Conservation (phyloP, 1,140 invertebrate genomes). For the fruit fly (Drosophila melanogaster) region Release_6_plus_ISO1_MT NT_037436.4:21094501-21095000, state of each 20-base stretch:
- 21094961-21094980: conserved; percentile 62
- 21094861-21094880: conserved; percentile 62
- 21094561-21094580: conserved; percentile 12
- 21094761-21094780: conserved; percentile 5
- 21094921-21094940: conserved; percentile 73
- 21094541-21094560: conserved; percentile 21
- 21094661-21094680: conserved; percentile 60
- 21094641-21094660: conserved; percentile 72
- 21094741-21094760: conserved; percentile 23
- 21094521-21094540: conserved; percentile 42
- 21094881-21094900: conserved; percentile 70
- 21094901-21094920: conserved; percentile 70
- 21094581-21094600: conserved; percentile 63
- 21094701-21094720: conserved; percentile 62
- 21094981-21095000: conserved; percentile 25
- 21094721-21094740: conserved; percentile 38
- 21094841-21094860: conserved; percentile 65
- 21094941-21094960: conserved; percentile 25
- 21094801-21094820: conserved; percentile 64
- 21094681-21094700: conserved; percentile 49
- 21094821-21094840: conserved; percentile 72
- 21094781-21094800: conserved; percentile 77
- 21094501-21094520: conserved; percentile 27
- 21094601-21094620: conserved; percentile 60
- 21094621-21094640: conserved; percentile 43